Conservation (phyloP, 2,888 invertebrate genomes). For the Eilema sororculum region DNA sequence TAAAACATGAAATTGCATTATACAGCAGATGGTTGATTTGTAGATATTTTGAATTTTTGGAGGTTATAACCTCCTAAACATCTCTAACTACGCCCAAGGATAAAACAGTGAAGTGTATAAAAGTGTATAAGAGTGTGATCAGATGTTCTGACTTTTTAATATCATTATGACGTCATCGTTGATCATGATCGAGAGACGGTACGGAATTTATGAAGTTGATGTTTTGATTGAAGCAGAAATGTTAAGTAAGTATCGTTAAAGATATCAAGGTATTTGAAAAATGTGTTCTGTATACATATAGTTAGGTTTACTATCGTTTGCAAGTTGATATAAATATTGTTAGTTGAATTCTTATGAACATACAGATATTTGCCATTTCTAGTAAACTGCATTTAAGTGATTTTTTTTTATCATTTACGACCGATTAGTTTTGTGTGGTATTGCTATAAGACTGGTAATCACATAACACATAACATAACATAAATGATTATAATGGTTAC, state of each 20-base stretch:
- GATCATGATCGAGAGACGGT: neutral
- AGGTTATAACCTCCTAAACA: neutral
- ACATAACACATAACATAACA: too few species aligned
- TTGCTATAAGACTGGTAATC: constrained; percentile 26
- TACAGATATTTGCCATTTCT: constrained; percentile 8
- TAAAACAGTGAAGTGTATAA: neutral
- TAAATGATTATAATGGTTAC: too few species aligned
- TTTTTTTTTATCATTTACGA: constrained; percentile 4
- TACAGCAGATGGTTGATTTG: neutral
- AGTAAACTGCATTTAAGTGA: constrained; percentile 17
- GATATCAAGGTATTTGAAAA: neutral
- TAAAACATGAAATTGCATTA: neutral
- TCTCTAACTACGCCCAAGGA: neutral
- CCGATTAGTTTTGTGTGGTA: constrained; percentile 18
- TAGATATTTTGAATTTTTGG: neutral
- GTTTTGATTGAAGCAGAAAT: constrained; percentile 3
- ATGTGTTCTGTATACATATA: constrained; percentile 11
- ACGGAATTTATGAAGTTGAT: neutral
- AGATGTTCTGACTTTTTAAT: neutral
- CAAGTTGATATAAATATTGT: constrained; percentile 40
- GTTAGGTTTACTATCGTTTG: constrained; percentile 40
- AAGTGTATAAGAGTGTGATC: neutral
- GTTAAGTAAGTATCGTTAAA: neutral
- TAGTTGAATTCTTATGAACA: constrained; percentile 21
- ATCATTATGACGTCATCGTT: constrained; percentile 1